These are phyloP conservation scores for Oryzias dopingdopingensis DNA, from an alignment of 2,797 vertebrate species.

Conservation along the genomic window DNA sequence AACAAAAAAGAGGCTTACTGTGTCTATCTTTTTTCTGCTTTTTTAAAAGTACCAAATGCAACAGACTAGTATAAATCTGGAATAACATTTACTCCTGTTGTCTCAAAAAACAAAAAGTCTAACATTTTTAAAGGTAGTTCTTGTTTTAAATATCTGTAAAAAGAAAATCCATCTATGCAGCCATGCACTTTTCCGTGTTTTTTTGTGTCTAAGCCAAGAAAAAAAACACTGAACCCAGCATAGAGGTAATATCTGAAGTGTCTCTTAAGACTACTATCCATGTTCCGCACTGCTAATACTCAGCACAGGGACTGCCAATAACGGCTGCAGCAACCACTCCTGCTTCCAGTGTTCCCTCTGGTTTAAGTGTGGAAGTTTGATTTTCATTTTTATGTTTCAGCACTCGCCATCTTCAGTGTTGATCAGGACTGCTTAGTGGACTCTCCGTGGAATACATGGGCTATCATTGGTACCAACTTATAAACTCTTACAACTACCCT, in stretches of 20 bases:
- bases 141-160: neutral
- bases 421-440: neutral
- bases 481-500: constrained; percentile 11
- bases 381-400: constrained; percentile 24
- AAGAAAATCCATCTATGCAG: too few relatives aligned
- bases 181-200: too few relatives aligned
- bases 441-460: constrained; percentile 9
- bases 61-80: too few relatives aligned
- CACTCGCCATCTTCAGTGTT: constrained; percentile 18
- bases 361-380: constrained; percentile 20
- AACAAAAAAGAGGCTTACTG: too few relatives aligned
- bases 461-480: constrained; percentile 24
- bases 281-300: constrained; percentile 1
- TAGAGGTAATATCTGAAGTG: constrained; percentile 5
- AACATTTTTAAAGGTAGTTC: constrained; percentile 23
- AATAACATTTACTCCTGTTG: too few relatives aligned
- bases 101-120: neutral
- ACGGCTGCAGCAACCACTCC: constrained; percentile 11
- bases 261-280: constrained; percentile 9
- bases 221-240: neutral
- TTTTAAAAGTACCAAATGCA: too few relatives aligned
- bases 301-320: neutral
- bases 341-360: constrained; percentile 13
- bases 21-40: too few relatives aligned
- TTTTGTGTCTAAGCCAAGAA: neutral